Percentiles rank a stretch among this genome's conserved stretches.
Conservation (phyloP, 2,797 vertebrate species). For the Periophthalmus magnuspinnatus region DNA sequence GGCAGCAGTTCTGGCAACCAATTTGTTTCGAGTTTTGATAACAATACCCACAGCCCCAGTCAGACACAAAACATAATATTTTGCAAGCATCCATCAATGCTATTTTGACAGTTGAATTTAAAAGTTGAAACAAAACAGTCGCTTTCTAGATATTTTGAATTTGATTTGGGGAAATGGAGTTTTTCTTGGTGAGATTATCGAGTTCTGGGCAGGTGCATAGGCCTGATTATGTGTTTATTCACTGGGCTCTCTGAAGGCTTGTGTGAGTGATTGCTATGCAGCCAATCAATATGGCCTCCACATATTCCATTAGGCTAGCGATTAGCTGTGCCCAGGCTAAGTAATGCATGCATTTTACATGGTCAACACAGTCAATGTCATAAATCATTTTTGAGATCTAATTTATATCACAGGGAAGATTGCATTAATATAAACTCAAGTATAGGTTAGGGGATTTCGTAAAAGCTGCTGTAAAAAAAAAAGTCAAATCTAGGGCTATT, state of each 20-base stretch:
- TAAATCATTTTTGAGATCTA: conserved; percentile 64
- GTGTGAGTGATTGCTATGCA: conserved; percentile 57
- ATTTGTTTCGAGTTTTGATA: conserved; percentile 13
- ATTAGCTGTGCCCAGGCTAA: conserved; percentile 69
- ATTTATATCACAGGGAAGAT: conserved; percentile 28
- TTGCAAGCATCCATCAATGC: conserved; percentile 3
- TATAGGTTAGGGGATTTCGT: not conserved
- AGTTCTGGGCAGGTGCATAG: conserved; percentile 43
- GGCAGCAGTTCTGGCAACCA: not conserved
- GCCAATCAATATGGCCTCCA: conserved; percentile 69
- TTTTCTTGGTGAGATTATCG: conserved; percentile 41
- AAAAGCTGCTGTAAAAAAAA: not conserved
- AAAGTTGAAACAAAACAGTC: conserved; percentile 21
- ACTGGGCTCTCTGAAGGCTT: conserved; percentile 52
- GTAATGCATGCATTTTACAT: conserved; percentile 66
- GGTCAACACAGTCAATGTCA: conserved; percentile 56
- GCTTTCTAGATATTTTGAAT: conserved; percentile 34
- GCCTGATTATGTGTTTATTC: conserved; percentile 45
- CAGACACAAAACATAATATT: conserved; percentile 22
- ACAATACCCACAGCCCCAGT: conserved; percentile 2
- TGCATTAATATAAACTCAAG: not conserved
- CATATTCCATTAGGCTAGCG: conserved; percentile 68
- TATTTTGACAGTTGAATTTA: conserved; percentile 20
- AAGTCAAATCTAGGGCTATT: not conserved
- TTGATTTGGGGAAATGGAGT: conserved; percentile 34